Evolutionary conservation across 2,797 vertebrate genomes (phyloP).

Genomic region (Telmatherina bonti): DNA sequence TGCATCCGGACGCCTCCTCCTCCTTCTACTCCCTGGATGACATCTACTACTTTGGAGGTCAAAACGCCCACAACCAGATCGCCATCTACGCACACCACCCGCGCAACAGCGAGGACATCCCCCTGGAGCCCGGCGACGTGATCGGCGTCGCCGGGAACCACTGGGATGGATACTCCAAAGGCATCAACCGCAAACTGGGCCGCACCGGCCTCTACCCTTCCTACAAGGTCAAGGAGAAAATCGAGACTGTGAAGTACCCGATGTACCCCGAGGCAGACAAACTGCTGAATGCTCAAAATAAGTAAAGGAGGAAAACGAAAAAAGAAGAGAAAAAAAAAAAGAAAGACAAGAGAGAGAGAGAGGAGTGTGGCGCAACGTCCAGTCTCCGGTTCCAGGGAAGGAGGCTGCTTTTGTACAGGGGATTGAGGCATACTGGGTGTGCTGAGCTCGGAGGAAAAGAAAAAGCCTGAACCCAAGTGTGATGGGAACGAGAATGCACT

Average conservation of each 20-base stretch:
- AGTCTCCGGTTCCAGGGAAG: slow-evolving; percentile 72
- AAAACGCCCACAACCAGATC: slow-evolving; percentile 98
- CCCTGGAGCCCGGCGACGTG: slow-evolving; percentile 94
- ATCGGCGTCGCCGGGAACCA: slow-evolving; percentile 98
- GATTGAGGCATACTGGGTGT: slow-evolving; percentile 50
- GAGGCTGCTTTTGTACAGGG: slow-evolving; percentile 78
- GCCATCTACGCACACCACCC: slow-evolving; percentile 94
- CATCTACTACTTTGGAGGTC: slow-evolving; percentile 99
- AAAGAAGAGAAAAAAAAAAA: slow-evolving; percentile 21
- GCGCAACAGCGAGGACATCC: slow-evolving; percentile 92
- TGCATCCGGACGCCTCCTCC: slow-evolving; percentile 95
- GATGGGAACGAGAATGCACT: slow-evolving; percentile 69
- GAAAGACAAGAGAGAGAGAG: background rate
- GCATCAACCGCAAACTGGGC: slow-evolving; percentile 95
- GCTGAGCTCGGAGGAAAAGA: slow-evolving; percentile 62
- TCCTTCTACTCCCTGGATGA: slow-evolving; percentile 98
- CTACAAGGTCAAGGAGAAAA: slow-evolving; percentile 98
- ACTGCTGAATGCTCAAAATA: slow-evolving; percentile 80
- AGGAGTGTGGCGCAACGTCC: slow-evolving; percentile 49
- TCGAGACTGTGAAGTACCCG: slow-evolving; percentile 97
- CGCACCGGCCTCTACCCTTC: slow-evolving; percentile 97
- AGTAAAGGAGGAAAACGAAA: slow-evolving; percentile 55
- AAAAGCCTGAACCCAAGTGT: slow-evolving; percentile 60
- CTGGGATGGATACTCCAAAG: slow-evolving; percentile 99
- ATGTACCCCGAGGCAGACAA: slow-evolving; percentile 96